phyloP scores from a whole-genome alignment of 2,797 vertebrate genomes.

The Phalloptychus januarius region DNA sequence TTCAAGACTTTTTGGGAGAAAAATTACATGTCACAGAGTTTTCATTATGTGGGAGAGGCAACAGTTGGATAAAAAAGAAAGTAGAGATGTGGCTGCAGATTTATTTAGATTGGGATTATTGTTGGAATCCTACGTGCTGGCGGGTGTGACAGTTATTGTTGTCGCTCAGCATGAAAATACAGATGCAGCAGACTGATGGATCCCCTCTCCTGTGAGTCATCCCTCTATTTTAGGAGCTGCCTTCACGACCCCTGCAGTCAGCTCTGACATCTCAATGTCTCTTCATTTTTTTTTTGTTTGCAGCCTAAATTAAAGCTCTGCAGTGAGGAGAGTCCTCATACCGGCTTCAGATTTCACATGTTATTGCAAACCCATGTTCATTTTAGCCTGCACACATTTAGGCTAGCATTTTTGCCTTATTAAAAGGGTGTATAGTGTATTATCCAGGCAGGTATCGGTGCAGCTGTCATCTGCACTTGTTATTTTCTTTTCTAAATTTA shows the following conservation, averaged over 20 bases:
- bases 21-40: neutral
- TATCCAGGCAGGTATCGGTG: too few relatives aligned
- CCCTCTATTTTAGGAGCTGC: constrained; percentile 66
- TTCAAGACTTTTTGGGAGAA: neutral
- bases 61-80: neutral
- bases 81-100: neutral
- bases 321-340: neutral
- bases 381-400: neutral
- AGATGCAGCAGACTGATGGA: constrained; percentile 33
- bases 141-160: constrained; percentile 10
- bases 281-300: neutral
- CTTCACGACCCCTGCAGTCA: constrained; percentile 38
- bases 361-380: neutral
- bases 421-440: neutral
- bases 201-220: constrained; percentile 66
- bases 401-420: neutral
- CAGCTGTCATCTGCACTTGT: too few relatives aligned
- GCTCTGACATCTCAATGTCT: constrained; percentile 21
- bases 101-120: neutral
- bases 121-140: constrained; percentile 21
- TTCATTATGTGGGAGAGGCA: neutral
- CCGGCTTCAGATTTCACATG: neutral
- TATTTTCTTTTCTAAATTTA: too few relatives aligned
- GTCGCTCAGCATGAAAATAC: constrained; percentile 43
- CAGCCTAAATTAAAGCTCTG: neutral